Base-by-base conservation (phyloP, 2,888 invertebrate genomes). In the Mycalesis mineus region DNA sequence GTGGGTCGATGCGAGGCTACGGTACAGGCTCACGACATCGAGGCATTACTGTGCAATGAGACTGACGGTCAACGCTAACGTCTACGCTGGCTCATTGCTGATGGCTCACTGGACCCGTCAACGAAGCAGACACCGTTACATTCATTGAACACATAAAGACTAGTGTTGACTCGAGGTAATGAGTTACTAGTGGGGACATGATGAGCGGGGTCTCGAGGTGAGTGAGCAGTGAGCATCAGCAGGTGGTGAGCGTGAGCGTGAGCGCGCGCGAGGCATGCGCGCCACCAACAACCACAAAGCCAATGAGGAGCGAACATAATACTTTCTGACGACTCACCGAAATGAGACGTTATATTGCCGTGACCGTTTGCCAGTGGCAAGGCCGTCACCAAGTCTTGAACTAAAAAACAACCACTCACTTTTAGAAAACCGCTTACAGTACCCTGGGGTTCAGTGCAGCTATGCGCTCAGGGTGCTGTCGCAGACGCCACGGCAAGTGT, bases 361-460 rank as follows among this genome's bases (percentile, higher is more conserved):
- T 89, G 90, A 84, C 90, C 90, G 84, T 90, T 90, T 81, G 89
- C 89, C 82, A 88, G 81, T 72, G 90, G 90, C 86, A 90, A 89
- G 78, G 90, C 90, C 75, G 89, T 90, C 90, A 90, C 90, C 90
- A 90, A 82, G 83, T 90, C 90, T 88, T 90, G 88, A 89, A 88
- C 90, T 88, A 89, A 88, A 90, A 90, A 90, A 88, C 80, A 88
- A 89, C 82, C 81, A 84, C 88, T 83, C 74, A 80, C 80, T 77
- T 88, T 89, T 85, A 36, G 11, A 36, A 33, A 9, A 36, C 11
- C 11, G 11, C 36, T 36, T 36, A 36, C 36, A 36, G 11, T 36
- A 36, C 36, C 9, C 36, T 11, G 36, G 11, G 11, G 36, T 36
- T 11, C 11, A 36, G 9, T 36, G 11, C 11, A 36, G 11, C 11